phyloP scores from a whole-genome alignment of 2,797 vertebrate genomes.

The Gadopsis marmoratus region DNA sequence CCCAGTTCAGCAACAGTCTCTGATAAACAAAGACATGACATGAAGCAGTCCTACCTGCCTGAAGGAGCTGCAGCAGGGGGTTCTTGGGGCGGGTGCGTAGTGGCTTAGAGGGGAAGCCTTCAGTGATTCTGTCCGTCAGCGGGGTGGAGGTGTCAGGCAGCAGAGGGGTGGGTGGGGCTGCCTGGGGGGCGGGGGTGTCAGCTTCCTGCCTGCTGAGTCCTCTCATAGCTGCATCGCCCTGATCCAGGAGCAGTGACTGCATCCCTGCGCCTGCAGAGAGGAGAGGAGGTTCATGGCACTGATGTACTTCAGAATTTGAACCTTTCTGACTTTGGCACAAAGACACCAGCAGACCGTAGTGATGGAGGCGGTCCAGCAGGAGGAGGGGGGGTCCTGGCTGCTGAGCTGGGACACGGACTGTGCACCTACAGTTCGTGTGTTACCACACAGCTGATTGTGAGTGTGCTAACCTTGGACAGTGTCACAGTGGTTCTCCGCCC shows the following conservation, averaged over 20 bases:
- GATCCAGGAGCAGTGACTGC: background rate
- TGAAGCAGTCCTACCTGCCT: slow-evolving; percentile 1
- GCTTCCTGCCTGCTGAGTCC: background rate
- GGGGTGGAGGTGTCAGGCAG: background rate
- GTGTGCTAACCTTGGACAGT: too few species aligned
- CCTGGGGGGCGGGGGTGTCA: background rate
- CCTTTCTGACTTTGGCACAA: too few species aligned
- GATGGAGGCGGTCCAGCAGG: too few species aligned
- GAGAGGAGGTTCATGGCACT: too few species aligned
- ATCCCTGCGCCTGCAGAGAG: background rate
- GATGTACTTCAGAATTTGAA: too few species aligned
- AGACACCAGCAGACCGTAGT: too few species aligned
- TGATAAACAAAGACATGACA: too few species aligned
- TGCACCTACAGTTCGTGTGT: background rate
- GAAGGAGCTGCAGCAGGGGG: slow-evolving; percentile 8
- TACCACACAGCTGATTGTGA: background rate
- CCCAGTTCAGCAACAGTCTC: too few species aligned
- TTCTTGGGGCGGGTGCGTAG: slow-evolving; percentile 2
- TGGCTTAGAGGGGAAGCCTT: slow-evolving; percentile 24
- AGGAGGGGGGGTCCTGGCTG: too few species aligned
- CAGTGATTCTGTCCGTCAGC: background rate
- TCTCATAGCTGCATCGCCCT: background rate
- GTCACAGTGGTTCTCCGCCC: too few species aligned
- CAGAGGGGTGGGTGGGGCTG: background rate
- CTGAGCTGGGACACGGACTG: background rate